Evolutionary conservation across 2,888 invertebrate genomes (phyloP).

Genomic region (Quadriops clusia): DNA sequence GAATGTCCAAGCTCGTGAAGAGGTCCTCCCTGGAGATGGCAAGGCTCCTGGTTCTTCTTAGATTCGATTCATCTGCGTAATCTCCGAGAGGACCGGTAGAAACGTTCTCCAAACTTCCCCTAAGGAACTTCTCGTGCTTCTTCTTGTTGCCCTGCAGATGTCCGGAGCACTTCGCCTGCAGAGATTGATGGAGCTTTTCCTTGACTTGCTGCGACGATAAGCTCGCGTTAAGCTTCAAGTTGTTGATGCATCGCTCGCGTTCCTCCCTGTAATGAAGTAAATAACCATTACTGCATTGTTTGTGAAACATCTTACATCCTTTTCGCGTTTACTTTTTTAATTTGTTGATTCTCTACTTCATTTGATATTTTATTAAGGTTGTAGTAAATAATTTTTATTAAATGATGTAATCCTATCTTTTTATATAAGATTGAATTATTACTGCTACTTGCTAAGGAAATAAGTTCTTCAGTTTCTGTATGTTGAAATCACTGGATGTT

Average conservation of each 20-base stretch:
- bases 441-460: too few relatives aligned
- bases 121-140: conserved; percentile 17
- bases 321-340: conserved; percentile 1
- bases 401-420: too few relatives aligned
- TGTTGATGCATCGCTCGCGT: conserved; percentile 31
- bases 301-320: background rate
- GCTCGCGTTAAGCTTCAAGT: conserved; percentile 25
- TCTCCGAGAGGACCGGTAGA: conserved; percentile 28
- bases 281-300: background rate
- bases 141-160: conserved; percentile 16
- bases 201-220: conserved; percentile 16
- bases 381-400: too few relatives aligned
- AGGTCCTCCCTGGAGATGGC: conserved; percentile 69
- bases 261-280: conserved; percentile 24
- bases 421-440: too few relatives aligned
- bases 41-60: conserved; percentile 58
- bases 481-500: too few relatives aligned
- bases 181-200: conserved; percentile 18
- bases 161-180: conserved; percentile 7
- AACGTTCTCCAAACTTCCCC: conserved; percentile 33
- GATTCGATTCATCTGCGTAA: conserved; percentile 24
- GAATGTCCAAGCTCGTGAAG: conserved; percentile 56
- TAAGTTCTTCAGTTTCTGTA: too few relatives aligned
- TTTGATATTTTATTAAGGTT: conserved; percentile 2
- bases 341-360: conserved; percentile 2